Conservation (phyloP, 2,888 invertebrate genomes). For the Bombylius major region DNA sequence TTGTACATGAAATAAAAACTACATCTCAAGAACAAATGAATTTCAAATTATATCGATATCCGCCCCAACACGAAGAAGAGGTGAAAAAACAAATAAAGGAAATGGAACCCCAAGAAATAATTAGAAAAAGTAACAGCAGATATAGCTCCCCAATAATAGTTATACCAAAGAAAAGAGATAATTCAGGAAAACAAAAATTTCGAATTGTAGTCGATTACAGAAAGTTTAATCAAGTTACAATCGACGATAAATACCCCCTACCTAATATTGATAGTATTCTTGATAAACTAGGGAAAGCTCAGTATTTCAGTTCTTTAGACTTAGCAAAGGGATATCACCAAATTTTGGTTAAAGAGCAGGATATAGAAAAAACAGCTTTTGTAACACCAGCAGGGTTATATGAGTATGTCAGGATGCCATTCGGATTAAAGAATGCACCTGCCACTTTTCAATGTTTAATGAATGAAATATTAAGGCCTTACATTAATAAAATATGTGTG, state of each 20-base stretch:
- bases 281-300: constrained; percentile 9
- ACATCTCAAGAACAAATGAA: constrained; percentile 1
- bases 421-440: constrained; percentile 9
- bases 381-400: constrained; percentile 10
- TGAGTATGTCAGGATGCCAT: constrained; percentile 13
- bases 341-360: constrained; percentile 9
- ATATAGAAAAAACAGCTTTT: constrained; percentile 14
- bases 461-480: constrained; percentile 7
- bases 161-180: constrained; percentile 8
- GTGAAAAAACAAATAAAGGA: constrained; percentile 4
- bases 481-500: constrained; percentile 9
- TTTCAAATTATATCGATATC: not conserved
- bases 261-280: constrained; percentile 10
- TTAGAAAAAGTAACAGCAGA: not conserved
- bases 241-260: constrained; percentile 6
- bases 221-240: constrained; percentile 6
- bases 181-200: constrained; percentile 9
- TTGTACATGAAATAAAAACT: constrained; percentile 8
- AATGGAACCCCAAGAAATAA: constrained; percentile 1
- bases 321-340: constrained; percentile 13
- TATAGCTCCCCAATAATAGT: constrained; percentile 8
- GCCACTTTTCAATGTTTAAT: constrained; percentile 9
- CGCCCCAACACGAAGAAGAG: constrained; percentile 1
- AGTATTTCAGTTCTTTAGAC: constrained; percentile 11
- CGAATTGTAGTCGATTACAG: constrained; percentile 10